These are phyloP conservation scores for Spea hammondii DNA, from an alignment of 2,797 vertebrate species.

Conservation along the genomic window DNA sequence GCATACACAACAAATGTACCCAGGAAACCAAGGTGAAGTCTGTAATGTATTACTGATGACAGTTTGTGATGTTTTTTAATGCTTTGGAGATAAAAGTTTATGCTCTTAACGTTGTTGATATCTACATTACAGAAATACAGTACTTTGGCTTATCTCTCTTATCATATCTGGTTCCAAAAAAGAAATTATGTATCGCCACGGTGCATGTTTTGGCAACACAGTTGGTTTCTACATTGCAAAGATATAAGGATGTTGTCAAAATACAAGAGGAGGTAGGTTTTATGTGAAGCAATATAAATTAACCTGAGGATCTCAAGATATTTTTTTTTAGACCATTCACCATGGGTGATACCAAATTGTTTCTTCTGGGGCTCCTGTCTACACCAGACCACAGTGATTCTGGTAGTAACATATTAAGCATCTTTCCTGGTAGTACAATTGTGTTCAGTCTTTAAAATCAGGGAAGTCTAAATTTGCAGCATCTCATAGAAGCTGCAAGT, in stretches of 20 bases:
- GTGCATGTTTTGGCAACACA: slow-evolving; percentile 82
- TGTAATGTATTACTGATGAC: background rate
- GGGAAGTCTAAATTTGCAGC: too few relatives aligned
- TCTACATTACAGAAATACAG: slow-evolving; percentile 79
- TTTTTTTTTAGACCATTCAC: too few relatives aligned
- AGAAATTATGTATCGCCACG: slow-evolving; percentile 79
- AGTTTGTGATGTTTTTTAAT: background rate
- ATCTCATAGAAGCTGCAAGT: too few relatives aligned
- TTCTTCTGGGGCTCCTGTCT: too few relatives aligned
- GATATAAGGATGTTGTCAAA: slow-evolving; percentile 76
- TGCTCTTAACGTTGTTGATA: background rate
- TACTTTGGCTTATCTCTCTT: slow-evolving; percentile 85
- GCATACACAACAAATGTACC: slow-evolving; percentile 90
- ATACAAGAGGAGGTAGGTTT: slow-evolving; percentile 79
- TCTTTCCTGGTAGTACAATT: too few relatives aligned
- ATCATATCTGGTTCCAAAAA: slow-evolving; percentile 77
- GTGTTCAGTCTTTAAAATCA: too few relatives aligned
- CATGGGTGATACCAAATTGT: too few relatives aligned
- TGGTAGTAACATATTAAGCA: too few relatives aligned
- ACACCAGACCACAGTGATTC: too few relatives aligned
- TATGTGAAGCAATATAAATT: background rate
- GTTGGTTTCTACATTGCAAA: slow-evolving; percentile 74
- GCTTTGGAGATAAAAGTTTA: background rate
- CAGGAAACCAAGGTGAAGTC: slow-evolving; percentile 77
- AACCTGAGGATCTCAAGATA: too few relatives aligned